Base-by-base conservation (phyloP, 2,797 vertebrate species). In the Pipistrellus kuhlii region DNA sequence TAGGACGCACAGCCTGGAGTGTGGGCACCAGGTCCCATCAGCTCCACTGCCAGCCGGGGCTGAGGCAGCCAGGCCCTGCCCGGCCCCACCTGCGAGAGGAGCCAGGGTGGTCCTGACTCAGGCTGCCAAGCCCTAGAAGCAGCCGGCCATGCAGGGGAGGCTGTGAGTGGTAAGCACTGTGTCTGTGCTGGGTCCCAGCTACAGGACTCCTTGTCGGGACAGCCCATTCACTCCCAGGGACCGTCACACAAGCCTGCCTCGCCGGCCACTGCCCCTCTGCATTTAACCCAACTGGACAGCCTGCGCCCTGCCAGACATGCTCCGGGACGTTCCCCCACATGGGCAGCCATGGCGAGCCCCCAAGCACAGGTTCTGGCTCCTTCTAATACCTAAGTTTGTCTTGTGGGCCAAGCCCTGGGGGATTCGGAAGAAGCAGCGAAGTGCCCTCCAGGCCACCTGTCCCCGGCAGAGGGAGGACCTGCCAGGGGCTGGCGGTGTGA, bases 251-350 rank as follows among this genome's bases (percentile, higher is more conserved):
- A 75, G 27, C 44, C 59, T 15, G 6, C 14, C 41, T 8, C 0
- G 0, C 10, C 0, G 0, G 46, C 59, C n/a, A 6, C 2, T 38
- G 59, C 20, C 62, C 17, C 13, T 13, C 35, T 8, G 8, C n/a
- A 13, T 38, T 38, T 38, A 38, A 38, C 48, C 38, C 53, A 41
- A 23, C 6, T 7, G 21, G 64, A 21, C 0, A 2, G 17, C 71
- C 62, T 1, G 13, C 10, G 18, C 8, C 17, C 68, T 32, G 27
- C 25, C 6, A 17, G 46, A 73, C 35, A 2, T 0, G 32, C 35
- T 5, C 30, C 4, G 15, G 35, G 21, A 35, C 55, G 3, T 13
- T 11, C 38, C 23, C 3, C 23, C 2, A 14, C 12, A 35, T 17
- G 0, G 21, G 66, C 53, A 20, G 1, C 0, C 0, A 62, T 76